phyloP scores from a whole-genome alignment of 2,113 vertebrate genomes.

The Pantherophis guttatus region DNA sequence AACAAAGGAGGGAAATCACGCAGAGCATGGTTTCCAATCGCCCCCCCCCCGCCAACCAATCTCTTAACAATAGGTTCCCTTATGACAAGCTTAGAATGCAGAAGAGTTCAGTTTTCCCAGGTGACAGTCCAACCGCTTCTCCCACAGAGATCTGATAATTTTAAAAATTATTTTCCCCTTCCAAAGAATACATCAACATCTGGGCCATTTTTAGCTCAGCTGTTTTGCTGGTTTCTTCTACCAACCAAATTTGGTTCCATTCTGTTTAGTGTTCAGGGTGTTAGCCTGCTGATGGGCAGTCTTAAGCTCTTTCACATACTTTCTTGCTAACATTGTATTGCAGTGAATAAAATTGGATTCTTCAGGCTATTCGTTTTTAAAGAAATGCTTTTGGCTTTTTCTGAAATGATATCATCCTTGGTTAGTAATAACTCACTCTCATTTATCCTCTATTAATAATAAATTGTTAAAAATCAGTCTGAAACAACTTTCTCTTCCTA shows the following conservation, averaged over 20 bases:
- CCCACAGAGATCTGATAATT: not conserved
- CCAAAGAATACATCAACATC: not conserved
- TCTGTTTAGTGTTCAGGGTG: not conserved
- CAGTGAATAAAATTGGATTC: not conserved
- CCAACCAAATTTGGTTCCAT: not conserved
- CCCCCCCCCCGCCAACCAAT: accelerated
- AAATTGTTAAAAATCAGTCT: not conserved
- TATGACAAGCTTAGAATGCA: not conserved
- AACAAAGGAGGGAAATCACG: not conserved
- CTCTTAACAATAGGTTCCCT: not conserved
- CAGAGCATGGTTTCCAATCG: not conserved
- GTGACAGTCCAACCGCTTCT: not conserved
- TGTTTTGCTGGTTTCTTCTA: not conserved
- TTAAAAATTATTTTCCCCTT: not conserved
- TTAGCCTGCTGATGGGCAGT: not conserved
- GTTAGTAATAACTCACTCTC: not conserved
- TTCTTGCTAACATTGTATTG: not conserved
- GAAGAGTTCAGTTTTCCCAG: not conserved
- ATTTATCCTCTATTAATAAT: not conserved
- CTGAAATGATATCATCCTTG: not conserved
- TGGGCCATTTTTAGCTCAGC: not conserved
- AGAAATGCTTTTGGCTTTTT: not conserved
- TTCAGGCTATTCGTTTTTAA: not conserved
- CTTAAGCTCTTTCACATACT: not conserved
- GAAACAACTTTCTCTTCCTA: not conserved